phyloP scores from a whole-genome alignment of 2,113 vertebrate genomes.

The Gasterosteus aculeatus region DNA sequence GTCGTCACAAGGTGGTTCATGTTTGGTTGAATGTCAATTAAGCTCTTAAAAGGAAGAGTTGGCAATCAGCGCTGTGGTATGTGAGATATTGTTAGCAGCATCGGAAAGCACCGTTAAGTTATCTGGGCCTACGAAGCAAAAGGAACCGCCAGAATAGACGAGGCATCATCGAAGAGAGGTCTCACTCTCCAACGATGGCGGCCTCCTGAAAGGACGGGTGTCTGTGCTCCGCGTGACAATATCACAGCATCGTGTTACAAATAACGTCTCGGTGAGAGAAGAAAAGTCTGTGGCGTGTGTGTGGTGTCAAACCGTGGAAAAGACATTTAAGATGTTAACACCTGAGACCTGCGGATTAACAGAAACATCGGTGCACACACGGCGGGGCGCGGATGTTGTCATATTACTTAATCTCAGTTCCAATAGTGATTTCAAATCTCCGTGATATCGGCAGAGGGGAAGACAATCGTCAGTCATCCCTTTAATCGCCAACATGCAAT shows the following conservation, averaged over 20 bases:
- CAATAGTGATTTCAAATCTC: neutral
- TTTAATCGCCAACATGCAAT: neutral
- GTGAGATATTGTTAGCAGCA: neutral
- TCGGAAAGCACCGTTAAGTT: neutral
- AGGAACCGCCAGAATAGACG: neutral
- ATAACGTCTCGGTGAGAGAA: neutral
- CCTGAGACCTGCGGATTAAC: neutral
- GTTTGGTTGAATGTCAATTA: constrained; percentile 40
- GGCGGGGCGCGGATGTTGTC: neutral
- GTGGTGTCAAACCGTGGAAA: neutral
- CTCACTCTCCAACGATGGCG: neutral
- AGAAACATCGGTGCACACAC: neutral
- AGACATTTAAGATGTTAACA: neutral
- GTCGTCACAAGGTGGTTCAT: constrained; percentile 26
- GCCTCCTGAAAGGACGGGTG: neutral
- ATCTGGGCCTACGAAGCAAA: neutral
- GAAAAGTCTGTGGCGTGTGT: neutral
- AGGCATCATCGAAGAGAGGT: neutral
- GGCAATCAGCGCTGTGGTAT: neutral
- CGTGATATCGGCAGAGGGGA: neutral
- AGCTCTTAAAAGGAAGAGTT: neutral
- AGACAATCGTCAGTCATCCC: neutral
- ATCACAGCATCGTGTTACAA: neutral
- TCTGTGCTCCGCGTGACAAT: neutral
- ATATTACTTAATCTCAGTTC: neutral